Conservation (phyloP, 2,888 invertebrate genomes). For the Drosophila infuscata region DNA sequence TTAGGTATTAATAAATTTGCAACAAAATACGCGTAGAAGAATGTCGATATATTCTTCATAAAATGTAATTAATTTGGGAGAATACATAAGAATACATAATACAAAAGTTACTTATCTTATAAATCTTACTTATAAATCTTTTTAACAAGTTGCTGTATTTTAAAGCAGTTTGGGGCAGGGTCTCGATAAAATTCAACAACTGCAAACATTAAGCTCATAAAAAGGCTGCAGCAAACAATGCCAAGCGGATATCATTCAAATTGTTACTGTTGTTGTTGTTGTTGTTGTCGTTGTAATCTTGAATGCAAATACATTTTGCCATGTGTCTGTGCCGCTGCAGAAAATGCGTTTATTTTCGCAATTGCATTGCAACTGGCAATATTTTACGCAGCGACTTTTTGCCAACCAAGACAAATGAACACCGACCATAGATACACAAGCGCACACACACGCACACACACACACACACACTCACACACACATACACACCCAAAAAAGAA, state of each 20-base stretch:
- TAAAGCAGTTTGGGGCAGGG: background rate
- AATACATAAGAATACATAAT: too few species aligned
- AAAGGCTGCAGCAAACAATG: background rate
- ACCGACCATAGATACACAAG: background rate
- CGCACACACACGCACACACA: background rate
- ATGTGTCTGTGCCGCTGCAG: conserved; percentile 11
- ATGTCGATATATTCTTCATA: background rate
- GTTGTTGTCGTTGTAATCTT: conserved; percentile 35
- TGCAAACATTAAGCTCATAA: background rate
- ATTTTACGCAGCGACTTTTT: conserved; percentile 46
- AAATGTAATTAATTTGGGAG: background rate
- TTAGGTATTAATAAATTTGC: background rate
- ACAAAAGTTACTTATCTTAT: background rate
- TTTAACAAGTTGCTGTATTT: background rate
- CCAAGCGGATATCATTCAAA: background rate
- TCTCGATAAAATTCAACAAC: conserved; percentile 10
- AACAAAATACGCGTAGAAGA: background rate
- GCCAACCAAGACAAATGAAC: conserved; percentile 38
- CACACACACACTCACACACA: background rate
- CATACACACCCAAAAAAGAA: background rate
- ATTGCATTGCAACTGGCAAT: conserved; percentile 32
- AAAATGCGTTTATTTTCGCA: conserved; percentile 43
- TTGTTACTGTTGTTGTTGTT: background rate
- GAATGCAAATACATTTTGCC: conserved; percentile 58
- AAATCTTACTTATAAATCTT: background rate